Base-by-base conservation (phyloP, 1,140 invertebrate genomes). In the Limonius californicus region DNA sequence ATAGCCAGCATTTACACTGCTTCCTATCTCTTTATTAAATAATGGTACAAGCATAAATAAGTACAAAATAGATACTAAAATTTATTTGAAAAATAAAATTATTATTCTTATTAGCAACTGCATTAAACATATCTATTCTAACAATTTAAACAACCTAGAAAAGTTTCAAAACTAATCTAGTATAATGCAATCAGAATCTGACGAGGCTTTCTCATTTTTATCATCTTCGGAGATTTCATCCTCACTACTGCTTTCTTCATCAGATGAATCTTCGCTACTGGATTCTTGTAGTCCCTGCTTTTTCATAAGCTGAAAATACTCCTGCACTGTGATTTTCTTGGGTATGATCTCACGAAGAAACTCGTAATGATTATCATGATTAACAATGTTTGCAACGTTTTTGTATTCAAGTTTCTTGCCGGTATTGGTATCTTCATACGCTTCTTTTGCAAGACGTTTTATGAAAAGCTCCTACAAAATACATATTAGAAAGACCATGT, bases 301-400 rank as follows among this genome's bases (percentile, higher is more conserved):
- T 0, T 82, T 81, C 83, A 88, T 85, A 67, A 87, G 76, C 72
- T 85, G 81, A 68, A 86, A 87, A 57, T 81, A 88, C 69, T 87
- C 80, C 32, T 79, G 75, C 0, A 87, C 85, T 2, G 86, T 86
- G 12, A 89, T 88, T 70, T 89, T 89, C 57, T 82, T 79, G 0
- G 87, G 87, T 80, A 89, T 84, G 59, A 88, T 88, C 72, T 89
- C 86, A 35, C 83, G 75, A 2, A 89, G 70, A 70, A 89, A 89
- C 64, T 87, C 85, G 57, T 88, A 77, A 1, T 79, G 84, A 23
- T 86, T 83, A 66, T 85, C 83, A 1, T 81, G 80, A 70, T 88
- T 83, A 0, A 88, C 86, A 0, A 88, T 79, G 64, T 88, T 83
- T 2, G 87, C 85, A 11, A 89, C 77, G 69, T 87, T 81, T 73